phyloP scores from a whole-genome alignment of 2,113 vertebrate species.

The Ictidomys tridecemlineatus region DNA sequence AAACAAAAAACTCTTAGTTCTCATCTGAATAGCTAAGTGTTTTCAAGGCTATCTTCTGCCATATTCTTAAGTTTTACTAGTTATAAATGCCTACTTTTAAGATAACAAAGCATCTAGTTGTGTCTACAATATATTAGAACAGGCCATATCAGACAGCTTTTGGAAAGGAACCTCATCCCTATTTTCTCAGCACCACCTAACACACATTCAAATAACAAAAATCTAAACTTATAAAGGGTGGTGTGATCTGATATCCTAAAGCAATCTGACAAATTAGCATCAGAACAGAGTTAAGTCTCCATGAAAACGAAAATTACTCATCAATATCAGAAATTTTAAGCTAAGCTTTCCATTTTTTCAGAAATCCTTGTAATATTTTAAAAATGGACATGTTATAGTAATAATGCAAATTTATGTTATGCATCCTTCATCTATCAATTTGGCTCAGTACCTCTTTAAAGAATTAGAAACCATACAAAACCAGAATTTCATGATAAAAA shows the following conservation, averaged over 20 bases:
- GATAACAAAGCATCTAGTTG: constrained; percentile 87
- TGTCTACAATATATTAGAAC: constrained; percentile 89
- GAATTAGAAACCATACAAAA: constrained; percentile 78
- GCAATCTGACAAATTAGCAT: constrained; percentile 85
- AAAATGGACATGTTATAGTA: constrained; percentile 85
- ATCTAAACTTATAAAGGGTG: constrained; percentile 84
- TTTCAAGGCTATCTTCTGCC: constrained; percentile 73
- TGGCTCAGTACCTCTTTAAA: constrained; percentile 85
- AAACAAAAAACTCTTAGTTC: constrained; percentile 77
- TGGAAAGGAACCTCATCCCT: constrained; percentile 86
- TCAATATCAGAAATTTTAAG: constrained; percentile 79
- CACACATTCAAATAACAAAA: constrained; percentile 84
- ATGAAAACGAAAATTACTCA: constrained; percentile 82
- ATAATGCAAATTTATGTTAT: constrained; percentile 83
- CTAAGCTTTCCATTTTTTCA: constrained; percentile 81
- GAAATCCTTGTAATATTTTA: constrained; percentile 82
- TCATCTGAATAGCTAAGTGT: constrained; percentile 82
- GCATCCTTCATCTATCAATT: constrained; percentile 81
- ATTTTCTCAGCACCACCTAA: constrained; percentile 90
- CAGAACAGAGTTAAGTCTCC: constrained; percentile 85
- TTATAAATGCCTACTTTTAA: constrained; percentile 86
- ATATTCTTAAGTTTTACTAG: constrained; percentile 82
- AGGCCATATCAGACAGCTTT: constrained; percentile 87
- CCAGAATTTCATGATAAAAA: constrained; percentile 88
- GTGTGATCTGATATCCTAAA: constrained; percentile 87